A percentile compares a stretch with the other conserved stretches of the same genome.
phyloP scores from a whole-genome alignment of 2,797 vertebrate species.

The Serranus cabrilla region DNA sequence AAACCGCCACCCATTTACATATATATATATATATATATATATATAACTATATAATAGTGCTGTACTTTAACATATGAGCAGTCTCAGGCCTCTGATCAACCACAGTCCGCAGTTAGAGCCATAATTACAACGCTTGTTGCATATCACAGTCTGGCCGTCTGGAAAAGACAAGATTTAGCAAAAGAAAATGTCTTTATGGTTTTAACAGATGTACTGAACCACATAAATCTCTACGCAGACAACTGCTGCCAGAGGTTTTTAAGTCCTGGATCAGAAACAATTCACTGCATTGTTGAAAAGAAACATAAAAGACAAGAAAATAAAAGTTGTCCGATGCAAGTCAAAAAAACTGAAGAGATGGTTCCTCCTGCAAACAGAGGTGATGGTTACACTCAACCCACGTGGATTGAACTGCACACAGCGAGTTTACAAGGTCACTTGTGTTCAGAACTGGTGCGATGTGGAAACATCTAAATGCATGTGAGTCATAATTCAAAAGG shows the following conservation, averaged over 20 bases:
- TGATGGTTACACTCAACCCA: slow-evolving; percentile 22
- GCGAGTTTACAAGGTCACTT: slow-evolving; percentile 66
- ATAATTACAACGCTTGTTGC: slow-evolving; percentile 72
- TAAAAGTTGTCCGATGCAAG: slow-evolving; percentile 24
- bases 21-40: slow-evolving; percentile 77
- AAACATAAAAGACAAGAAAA: slow-evolving; percentile 45
- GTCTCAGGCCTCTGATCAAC: slow-evolving; percentile 63
- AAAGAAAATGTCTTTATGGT: slow-evolving; percentile 70
- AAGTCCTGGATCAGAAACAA: slow-evolving; percentile 65
- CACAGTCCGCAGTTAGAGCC: slow-evolving; percentile 62
- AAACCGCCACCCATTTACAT: slow-evolving; percentile 71
- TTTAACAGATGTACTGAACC: slow-evolving; percentile 81
- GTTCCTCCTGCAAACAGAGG: slow-evolving; percentile 48
- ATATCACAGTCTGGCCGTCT: slow-evolving; percentile 72
- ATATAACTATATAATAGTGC: slow-evolving; percentile 75
- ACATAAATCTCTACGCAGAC: slow-evolving; percentile 74
- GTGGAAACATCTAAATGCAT: slow-evolving; percentile 23
- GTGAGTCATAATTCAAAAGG: neutral
- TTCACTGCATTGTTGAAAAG: slow-evolving; percentile 43
- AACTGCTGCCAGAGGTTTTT: slow-evolving; percentile 65
- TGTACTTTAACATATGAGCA: slow-evolving; percentile 63
- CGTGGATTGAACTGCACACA: slow-evolving; percentile 21
- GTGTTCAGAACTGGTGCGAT: slow-evolving; percentile 39
- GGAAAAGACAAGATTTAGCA: slow-evolving; percentile 73
- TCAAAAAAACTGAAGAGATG: slow-evolving; percentile 9